Percentiles rank a stretch among this genome's conserved stretches.
These are phyloP conservation scores for Atrina japonica DNA, from an alignment of 2,888 invertebrate genomes.

Conservation along the genomic window DNA sequence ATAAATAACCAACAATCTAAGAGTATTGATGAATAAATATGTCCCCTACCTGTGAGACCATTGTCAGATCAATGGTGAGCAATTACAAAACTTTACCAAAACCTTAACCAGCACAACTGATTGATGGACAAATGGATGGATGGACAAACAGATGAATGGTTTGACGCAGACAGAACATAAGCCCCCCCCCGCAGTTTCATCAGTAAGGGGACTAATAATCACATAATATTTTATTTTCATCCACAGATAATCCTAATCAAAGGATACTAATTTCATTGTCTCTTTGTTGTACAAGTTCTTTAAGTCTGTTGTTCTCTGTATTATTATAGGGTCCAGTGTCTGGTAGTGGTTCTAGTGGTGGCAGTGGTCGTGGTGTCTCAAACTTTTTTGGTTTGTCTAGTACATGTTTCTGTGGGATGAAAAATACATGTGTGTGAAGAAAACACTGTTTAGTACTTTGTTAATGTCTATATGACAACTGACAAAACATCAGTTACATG, in stretches of 20 bases:
- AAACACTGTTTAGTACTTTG: neutral
- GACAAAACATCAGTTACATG: neutral
- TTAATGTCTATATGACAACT: neutral
- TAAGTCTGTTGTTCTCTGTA: slow-evolving; percentile 74
- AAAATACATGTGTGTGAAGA: neutral
- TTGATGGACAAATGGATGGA: too few relatives aligned
- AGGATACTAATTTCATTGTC: slow-evolving; percentile 81
- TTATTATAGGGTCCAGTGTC: slow-evolving; percentile 72
- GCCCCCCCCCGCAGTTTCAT: too few relatives aligned
- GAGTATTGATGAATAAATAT: too few relatives aligned
- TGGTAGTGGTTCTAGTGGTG: slow-evolving; percentile 46
- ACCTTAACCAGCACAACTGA: neutral
- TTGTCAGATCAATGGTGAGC: too few relatives aligned
- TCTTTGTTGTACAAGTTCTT: slow-evolving; percentile 77
- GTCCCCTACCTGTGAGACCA: too few relatives aligned
- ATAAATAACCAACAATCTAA: too few relatives aligned
- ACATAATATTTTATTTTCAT: too few relatives aligned
- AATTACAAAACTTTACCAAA: too few relatives aligned
- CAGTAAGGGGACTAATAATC: neutral
- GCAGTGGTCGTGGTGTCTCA: slow-evolving; percentile 42
- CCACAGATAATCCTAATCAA: too few relatives aligned
- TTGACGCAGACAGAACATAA: too few relatives aligned
- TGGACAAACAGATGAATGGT: too few relatives aligned
- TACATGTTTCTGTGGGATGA: slow-evolving; percentile 54
- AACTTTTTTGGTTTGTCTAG: slow-evolving; percentile 59